phyloP scores from a whole-genome alignment of 2,797 vertebrate species.

The Paedocypris micromegethes region DNA sequence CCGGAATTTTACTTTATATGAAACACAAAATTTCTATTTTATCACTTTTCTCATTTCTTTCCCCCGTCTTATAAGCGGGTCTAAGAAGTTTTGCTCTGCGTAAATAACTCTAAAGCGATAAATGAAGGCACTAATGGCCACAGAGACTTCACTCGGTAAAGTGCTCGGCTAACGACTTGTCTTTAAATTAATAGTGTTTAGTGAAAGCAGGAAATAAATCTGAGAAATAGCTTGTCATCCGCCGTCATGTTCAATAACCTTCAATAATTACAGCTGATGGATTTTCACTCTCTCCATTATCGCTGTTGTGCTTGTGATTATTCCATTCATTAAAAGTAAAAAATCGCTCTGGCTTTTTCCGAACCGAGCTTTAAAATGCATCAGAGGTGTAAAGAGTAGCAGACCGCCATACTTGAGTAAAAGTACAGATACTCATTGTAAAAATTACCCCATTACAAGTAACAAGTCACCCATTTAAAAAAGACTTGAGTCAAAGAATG shows the following conservation, averaged over 20 bases:
- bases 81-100: conserved; percentile 76
- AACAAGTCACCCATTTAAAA: too few species aligned
- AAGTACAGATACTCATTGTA: too few species aligned
- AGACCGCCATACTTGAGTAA: too few species aligned
- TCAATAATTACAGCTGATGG: conserved; percentile 99
- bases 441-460: too few species aligned
- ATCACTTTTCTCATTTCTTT: too few species aligned
- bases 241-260: conserved; percentile 99
- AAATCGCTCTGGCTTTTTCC: conserved; percentile 86
- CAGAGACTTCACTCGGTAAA: conserved; percentile 91
- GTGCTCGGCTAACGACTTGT: conserved; percentile 86
- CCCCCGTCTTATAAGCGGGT: too few species aligned
- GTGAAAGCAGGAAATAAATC: conserved; percentile 95
- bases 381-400: too few species aligned
- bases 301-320: conserved; percentile 99
- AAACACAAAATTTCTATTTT: too few species aligned
- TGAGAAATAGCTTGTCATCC: conserved; percentile 99
- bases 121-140: conserved; percentile 88
- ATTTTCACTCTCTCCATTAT: conserved; percentile 99
- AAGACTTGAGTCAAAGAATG: too few species aligned
- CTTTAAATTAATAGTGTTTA: conserved; percentile 99
- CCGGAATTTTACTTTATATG: too few species aligned
- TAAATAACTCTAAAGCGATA: conserved; percentile 87
- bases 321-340: conserved; percentile 99
- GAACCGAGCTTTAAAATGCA: conserved; percentile 60